Evolutionary conservation across 1,140 invertebrate species (phyloP).

Genomic region (Eufriesea mexicana): DNA sequence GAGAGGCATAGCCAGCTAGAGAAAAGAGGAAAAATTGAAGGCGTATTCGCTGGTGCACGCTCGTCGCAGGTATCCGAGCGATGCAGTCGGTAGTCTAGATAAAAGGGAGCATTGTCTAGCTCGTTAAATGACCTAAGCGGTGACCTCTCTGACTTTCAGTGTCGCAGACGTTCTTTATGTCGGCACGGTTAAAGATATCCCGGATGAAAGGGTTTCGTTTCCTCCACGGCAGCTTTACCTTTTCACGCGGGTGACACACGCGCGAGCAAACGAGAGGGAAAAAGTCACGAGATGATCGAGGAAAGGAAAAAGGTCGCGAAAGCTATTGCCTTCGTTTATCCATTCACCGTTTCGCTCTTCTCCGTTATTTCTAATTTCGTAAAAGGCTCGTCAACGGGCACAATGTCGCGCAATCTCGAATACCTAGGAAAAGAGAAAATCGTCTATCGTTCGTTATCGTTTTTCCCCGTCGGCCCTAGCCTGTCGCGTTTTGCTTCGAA

Average conservation of each 20-base stretch:
- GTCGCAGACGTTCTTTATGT: slow-evolving; percentile 39
- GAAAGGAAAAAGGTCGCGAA: not conserved
- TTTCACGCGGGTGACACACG: not conserved
- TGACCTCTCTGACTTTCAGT: slow-evolving; percentile 39
- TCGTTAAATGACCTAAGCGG: slow-evolving; percentile 22
- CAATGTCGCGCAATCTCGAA: not conserved
- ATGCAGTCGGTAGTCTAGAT: not conserved
- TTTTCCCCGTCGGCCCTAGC: not conserved
- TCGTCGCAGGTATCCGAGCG: slow-evolving; percentile 7
- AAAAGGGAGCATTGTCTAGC: slow-evolving; percentile 29
- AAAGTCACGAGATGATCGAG: not conserved
- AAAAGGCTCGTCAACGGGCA: not conserved
- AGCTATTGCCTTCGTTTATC: no score
- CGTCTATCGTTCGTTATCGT: not conserved
- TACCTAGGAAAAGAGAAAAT: not conserved
- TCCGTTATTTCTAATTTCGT: not conserved
- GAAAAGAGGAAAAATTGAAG: not conserved
- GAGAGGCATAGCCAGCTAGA: no score
- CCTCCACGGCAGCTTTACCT: slow-evolving; percentile 32
- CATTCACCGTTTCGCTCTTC: not conserved
- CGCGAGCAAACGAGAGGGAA: not conserved
- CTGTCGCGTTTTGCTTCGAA: not conserved
- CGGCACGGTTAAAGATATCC: slow-evolving; percentile 55
- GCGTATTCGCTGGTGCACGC: slow-evolving; percentile 2
- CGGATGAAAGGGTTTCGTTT: slow-evolving; percentile 30